These are phyloP conservation scores for Heterotis niloticus DNA, from an alignment of 2,113 vertebrate species.

Conservation along the genomic window DNA sequence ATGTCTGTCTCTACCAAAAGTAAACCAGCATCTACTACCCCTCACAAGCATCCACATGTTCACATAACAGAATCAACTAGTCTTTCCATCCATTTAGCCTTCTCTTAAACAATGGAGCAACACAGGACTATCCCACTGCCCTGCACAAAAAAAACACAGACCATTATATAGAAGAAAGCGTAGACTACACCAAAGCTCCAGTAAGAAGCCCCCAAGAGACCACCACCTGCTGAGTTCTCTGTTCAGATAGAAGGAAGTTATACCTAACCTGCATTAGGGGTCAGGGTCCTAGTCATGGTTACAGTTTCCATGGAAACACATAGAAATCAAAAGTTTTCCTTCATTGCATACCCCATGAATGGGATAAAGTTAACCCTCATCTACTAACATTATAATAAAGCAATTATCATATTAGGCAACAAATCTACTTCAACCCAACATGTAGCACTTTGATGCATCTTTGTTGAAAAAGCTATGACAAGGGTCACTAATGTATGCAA, in stretches of 20 bases:
- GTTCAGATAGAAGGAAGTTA: background rate
- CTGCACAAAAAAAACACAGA: background rate
- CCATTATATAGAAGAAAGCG: background rate
- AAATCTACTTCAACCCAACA: too few species aligned
- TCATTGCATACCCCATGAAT: background rate
- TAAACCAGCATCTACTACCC: background rate
- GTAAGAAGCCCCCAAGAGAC: constrained; percentile 12
- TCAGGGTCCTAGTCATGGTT: background rate
- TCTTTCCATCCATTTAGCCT: background rate
- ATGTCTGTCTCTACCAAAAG: too few species aligned
- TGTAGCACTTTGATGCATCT: background rate
- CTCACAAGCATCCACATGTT: too few species aligned
- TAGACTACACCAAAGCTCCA: background rate
- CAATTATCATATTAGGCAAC: background rate
- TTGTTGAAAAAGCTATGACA: background rate
- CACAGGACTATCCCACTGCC: background rate
- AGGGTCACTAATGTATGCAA: background rate
- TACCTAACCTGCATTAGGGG: background rate
- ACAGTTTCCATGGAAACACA: constrained; percentile 9
- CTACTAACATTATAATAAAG: background rate
- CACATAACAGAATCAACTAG: background rate
- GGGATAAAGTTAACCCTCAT: background rate
- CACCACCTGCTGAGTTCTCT: background rate
- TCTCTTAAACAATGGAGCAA: background rate
- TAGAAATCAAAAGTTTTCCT: background rate